Evolutionary conservation across 2,888 invertebrate species (phyloP).

Genomic region (Callyntrura guangdongensis): DNA sequence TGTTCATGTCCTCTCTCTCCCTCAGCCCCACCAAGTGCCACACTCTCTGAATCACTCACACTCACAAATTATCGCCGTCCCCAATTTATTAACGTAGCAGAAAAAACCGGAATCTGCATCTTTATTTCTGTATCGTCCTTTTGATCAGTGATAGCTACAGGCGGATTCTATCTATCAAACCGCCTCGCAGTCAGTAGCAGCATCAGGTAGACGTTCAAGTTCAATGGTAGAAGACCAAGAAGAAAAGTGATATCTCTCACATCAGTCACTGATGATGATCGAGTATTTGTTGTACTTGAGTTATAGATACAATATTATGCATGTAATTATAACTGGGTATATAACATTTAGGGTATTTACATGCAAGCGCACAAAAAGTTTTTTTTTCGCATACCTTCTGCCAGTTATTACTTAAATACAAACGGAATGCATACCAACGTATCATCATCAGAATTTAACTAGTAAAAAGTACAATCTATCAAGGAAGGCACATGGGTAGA

Average conservation of each 20-base stretch:
- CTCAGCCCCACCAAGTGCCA: neutral
- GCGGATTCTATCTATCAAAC: constrained; percentile 59
- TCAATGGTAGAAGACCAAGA: constrained; percentile 24
- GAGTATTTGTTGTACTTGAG: constrained; percentile 61
- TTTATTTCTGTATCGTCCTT: constrained; percentile 36
- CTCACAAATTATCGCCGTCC: constrained; percentile 74
- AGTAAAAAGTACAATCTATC: constrained; percentile 39
- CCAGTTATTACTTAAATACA: constrained; percentile 45
- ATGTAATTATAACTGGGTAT: constrained; percentile 47
- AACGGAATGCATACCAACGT: constrained; percentile 48
- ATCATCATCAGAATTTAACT: constrained; percentile 42
- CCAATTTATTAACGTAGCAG: constrained; percentile 68
- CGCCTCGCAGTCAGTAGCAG: constrained; percentile 30
- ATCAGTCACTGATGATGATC: constrained; percentile 57
- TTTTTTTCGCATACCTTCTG: constrained; percentile 57
- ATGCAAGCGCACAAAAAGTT: constrained; percentile 58
- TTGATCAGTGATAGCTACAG: constrained; percentile 57
- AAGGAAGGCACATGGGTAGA: constrained; percentile 64
- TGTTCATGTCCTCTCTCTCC: neutral
- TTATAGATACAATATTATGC: constrained; percentile 41
- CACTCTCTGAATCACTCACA: constrained; percentile 9
- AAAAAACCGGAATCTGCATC: constrained; percentile 67
- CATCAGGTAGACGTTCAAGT: constrained; percentile 73
- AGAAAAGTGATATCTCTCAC: constrained; percentile 45
- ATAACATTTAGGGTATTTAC: constrained; percentile 54